Base-by-base conservation (phyloP, 2,888 invertebrate species). In the Cryptus armator region DNA sequence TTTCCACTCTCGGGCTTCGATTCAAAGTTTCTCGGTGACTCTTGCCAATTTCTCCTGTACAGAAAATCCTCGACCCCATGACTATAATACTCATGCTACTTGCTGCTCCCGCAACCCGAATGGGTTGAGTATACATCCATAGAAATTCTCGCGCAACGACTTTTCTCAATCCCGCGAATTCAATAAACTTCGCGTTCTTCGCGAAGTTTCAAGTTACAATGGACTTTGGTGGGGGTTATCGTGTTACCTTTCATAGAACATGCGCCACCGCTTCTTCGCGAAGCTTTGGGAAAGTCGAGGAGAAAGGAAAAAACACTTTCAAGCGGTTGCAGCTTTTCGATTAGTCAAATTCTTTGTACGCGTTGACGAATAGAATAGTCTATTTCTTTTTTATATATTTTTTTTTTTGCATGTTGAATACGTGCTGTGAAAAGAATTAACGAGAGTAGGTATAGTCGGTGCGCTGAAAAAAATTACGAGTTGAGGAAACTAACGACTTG, bases 1-100 rank as follows among this genome's bases (percentile, higher is more conserved):
- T 89, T 90, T 90, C 91, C 88, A 89, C 91, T 92, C 91, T 82
- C 85, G 85, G 91, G 92, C 91, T 92, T 91, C 91, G 91, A 92
- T 92, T 92, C 92, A 92, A 92, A 91, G 90, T 91, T 91, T 91
- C 91, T 89, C 87, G 89, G 91, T 89, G 89, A 90, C 90, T 88
- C 90, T 92, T 92, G 92, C 92, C 92, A 92, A 92, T 92, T 92
- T 91, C 90, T 89, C 88, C 88, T 87, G 62, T 80, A 79, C 84
- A 46, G 66, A 79, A 64, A 72, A 75, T 32, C 48, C 81, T 53
- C 66, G 75, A 77, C 77, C 78, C 64, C 71, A 80, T 80, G 62
- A 67, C 68, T 71, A 56, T 78, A 46, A 67, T 59, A 53, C 62
- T 62, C 70, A 66, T 46, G 66, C 64, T 68, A 44, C 62, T 51